These are phyloP conservation scores for Caenorhabditis macrosperma DNA, from an alignment of 2,888 invertebrate species.

Conservation along the genomic window DNA sequence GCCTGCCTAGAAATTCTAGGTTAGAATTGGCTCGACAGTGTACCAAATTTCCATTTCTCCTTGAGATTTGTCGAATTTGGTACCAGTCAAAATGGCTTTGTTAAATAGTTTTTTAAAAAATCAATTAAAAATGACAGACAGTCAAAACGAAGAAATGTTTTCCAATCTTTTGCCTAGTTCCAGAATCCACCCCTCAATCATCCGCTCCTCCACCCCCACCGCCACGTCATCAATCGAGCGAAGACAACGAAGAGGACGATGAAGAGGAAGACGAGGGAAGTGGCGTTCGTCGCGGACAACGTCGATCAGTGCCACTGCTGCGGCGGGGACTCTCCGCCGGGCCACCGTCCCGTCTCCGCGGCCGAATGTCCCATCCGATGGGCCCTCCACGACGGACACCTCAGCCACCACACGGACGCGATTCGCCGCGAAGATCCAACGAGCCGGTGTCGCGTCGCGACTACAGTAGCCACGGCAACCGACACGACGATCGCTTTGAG, in stretches of 20 bases:
- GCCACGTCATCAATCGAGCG: neutral
- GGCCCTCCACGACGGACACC: slow-evolving; percentile 22
- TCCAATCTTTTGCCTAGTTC: too few relatives aligned
- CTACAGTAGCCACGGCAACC: slow-evolving; percentile 28
- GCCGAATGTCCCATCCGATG: slow-evolving; percentile 12
- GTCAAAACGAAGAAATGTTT: too few relatives aligned
- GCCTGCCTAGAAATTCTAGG: too few relatives aligned
- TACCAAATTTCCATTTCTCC: too few relatives aligned
- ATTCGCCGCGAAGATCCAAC: neutral
- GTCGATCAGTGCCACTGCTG: slow-evolving; percentile 22
- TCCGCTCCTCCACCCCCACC: neutral
- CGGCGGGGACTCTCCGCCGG: slow-evolving; percentile 28
- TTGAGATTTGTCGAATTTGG: too few relatives aligned
- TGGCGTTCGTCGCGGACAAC: slow-evolving; percentile 46
- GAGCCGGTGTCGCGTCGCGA: slow-evolving; percentile 14
- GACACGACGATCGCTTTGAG: slow-evolving; percentile 52
- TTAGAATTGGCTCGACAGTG: too few relatives aligned
- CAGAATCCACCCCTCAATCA: slow-evolving; percentile 21
- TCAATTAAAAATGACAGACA: too few relatives aligned
- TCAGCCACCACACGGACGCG: neutral
- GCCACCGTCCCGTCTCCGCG: slow-evolving; percentile 31
- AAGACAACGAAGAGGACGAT: slow-evolving; percentile 43
- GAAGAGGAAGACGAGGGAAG: slow-evolving; percentile 18
- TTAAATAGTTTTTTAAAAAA: too few relatives aligned
- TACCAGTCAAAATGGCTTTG: too few relatives aligned